Evolutionary conservation across 2,888 invertebrate species (phyloP), one percentile per base, ranked within the genome.

Genomic region (Hartigia nigra): DNA sequence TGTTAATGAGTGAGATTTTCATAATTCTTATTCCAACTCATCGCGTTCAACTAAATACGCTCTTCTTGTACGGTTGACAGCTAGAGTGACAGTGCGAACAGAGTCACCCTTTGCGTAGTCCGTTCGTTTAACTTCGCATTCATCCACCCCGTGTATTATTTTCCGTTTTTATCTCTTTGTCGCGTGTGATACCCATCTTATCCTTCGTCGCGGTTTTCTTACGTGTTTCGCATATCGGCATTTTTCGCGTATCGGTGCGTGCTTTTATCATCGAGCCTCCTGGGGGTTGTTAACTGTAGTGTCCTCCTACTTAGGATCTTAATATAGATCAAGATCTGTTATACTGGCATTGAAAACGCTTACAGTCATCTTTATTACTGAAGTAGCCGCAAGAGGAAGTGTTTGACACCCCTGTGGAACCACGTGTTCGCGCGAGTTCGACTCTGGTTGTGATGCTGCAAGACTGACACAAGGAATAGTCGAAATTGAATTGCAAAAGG

Each of bases 341-440:
- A 55, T 55, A 55, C 23, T 9, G 55, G 55, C 55, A 55, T 23
- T 55, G 55, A 23, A 55, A 55, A 23, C 55, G 23, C 5, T 23
- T 23, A 55, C 5, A 23, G 23, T 55, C 55, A 9, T 55, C 23
- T 9, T 55, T 55, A 9, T 23, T 55, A 55, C 55, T 55, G 55
- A 55, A 23, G 55, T 23, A 55, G 23, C 55, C 14, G 23, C 23
- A 2, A 23, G 23, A 55, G 55, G 55, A 55, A 34, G 79, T n/a
- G 14, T 76, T 31, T 76, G 37, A 31, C 76, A 14, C 69, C 31
- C 12, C 37, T 76, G 37, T 32, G 76, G 76, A 34, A 82, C 80
- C 86, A 86, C 84, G 86, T 85, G 87, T 80, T 80, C 81, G 79
- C 23, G 31, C 72, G 55, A 55, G 55, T 55, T 55, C 31, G 34